These are phyloP conservation scores for Clostera curtula DNA, from an alignment of 2,888 invertebrate species.

Conservation along the genomic window DNA sequence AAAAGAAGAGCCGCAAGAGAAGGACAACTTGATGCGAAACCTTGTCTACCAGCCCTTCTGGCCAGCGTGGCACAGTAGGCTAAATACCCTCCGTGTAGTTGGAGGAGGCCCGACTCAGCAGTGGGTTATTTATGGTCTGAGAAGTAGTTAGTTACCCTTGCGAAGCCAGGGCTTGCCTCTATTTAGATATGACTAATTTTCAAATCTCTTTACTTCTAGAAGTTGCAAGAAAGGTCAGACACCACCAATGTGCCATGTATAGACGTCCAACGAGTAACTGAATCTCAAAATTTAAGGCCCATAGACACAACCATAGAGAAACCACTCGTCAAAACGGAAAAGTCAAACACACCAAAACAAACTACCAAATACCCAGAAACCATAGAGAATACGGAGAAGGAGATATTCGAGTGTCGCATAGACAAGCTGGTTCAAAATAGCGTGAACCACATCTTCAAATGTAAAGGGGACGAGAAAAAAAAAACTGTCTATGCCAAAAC, in stretches of 20 bases:
- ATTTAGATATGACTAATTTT: too few species aligned
- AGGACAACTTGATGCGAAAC: too few species aligned
- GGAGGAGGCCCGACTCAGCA: too few species aligned
- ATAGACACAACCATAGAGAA: too few species aligned
- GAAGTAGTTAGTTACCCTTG: too few species aligned
- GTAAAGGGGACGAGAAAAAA: conserved; percentile 34
- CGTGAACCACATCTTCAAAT: conserved; percentile 58
- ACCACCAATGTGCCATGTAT: conserved; percentile 39
- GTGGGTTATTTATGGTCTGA: too few species aligned
- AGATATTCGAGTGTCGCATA: conserved; percentile 56
- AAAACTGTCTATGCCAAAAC: conserved; percentile 59
- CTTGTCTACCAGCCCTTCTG: too few species aligned
- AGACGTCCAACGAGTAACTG: conserved; percentile 21
- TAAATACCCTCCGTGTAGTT: too few species aligned
- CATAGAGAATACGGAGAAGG: conserved; percentile 22
- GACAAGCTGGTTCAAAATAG: conserved; percentile 60
- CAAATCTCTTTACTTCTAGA: conserved; percentile 38
- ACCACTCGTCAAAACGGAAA: conserved; percentile 20
- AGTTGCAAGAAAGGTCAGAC: conserved; percentile 41
- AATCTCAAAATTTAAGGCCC: too few species aligned
- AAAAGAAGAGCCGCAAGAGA: too few species aligned
- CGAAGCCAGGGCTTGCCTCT: too few species aligned
- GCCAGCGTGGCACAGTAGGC: too few species aligned
- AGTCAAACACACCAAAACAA: conserved; percentile 27
- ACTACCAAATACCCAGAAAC: conserved; percentile 28